Evolutionary conservation across 1,140 invertebrate species (phyloP).

Genomic region (Psix sp.): DNA sequence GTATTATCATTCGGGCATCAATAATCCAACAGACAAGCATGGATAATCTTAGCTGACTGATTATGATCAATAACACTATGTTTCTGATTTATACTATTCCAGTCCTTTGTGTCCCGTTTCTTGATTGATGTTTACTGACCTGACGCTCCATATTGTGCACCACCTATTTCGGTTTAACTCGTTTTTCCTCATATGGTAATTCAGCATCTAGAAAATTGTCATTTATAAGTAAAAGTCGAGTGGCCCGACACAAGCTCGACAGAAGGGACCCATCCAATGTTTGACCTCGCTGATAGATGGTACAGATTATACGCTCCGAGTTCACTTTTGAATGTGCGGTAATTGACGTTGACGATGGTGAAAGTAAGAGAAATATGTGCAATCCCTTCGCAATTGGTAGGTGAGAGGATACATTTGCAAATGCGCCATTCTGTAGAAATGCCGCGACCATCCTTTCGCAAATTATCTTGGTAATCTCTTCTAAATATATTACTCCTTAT

Average conservation of each 20-base stretch:
- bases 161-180: no score
- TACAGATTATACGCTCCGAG: slow-evolving; percentile 24
- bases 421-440: no score
- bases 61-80: slow-evolving; percentile 19
- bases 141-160: no score
- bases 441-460: no score
- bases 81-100: slow-evolving; percentile 17
- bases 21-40: slow-evolving; percentile 27
- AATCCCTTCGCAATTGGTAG: no score
- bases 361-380: slow-evolving; percentile 14
- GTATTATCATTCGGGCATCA: slow-evolving; percentile 16
- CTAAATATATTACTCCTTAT: no score
- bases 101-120: no score
- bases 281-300: slow-evolving; percentile 22
- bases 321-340: slow-evolving; percentile 22
- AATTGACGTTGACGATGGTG: slow-evolving; percentile 28
- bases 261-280: slow-evolving; percentile 9
- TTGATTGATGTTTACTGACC: no score
- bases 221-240: slow-evolving; percentile 22
- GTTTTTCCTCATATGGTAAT: no score
- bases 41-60: slow-evolving; percentile 22
- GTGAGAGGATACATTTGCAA: background rate
- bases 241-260: no score
- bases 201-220: no score
- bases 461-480: no score